phyloP scores from a whole-genome alignment of 2,888 invertebrate species.

The Agriopis aurantiaria region DNA sequence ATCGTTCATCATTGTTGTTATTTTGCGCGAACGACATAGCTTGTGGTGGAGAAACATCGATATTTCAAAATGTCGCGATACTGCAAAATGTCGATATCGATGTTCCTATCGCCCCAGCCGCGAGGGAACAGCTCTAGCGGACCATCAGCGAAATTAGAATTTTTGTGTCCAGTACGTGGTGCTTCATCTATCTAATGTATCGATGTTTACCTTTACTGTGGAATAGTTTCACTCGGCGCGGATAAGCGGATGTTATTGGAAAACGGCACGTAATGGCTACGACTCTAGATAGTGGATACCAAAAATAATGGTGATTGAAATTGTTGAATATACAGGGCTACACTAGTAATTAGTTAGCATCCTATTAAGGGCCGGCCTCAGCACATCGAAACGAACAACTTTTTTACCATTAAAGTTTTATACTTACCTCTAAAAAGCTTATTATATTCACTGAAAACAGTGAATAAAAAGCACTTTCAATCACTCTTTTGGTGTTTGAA shows the following conservation, averaged over 20 bases:
- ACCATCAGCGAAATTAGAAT: slow-evolving; percentile 27
- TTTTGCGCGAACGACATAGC: no score
- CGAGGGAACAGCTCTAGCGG: not conserved
- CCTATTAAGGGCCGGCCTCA: no score
- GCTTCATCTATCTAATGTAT: slow-evolving; percentile 16
- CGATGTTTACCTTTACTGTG: slow-evolving; percentile 15
- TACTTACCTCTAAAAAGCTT: no score
- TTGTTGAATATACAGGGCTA: not conserved
- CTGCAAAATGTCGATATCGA: not conserved
- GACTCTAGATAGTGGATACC: slow-evolving; percentile 18
- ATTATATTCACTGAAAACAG: no score
- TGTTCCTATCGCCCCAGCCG: not conserved
- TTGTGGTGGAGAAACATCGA: no score
- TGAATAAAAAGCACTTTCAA: no score
- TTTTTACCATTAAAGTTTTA: no score
- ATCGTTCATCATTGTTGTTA: no score
- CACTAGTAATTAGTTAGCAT: no score
- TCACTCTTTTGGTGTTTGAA: no score
- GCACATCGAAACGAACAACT: no score
- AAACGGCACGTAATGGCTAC: slow-evolving; percentile 14
- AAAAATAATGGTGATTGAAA: slow-evolving; percentile 23
- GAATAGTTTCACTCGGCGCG: slow-evolving; percentile 1
- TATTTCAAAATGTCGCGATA: no score
- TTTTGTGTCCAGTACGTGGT: slow-evolving; percentile 12
- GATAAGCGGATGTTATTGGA: slow-evolving; percentile 10